Percentiles rank a stretch among this genome's conserved stretches.
phyloP scores from a whole-genome alignment of 2,888 invertebrate species.

The Tethea ocularis region DNA sequence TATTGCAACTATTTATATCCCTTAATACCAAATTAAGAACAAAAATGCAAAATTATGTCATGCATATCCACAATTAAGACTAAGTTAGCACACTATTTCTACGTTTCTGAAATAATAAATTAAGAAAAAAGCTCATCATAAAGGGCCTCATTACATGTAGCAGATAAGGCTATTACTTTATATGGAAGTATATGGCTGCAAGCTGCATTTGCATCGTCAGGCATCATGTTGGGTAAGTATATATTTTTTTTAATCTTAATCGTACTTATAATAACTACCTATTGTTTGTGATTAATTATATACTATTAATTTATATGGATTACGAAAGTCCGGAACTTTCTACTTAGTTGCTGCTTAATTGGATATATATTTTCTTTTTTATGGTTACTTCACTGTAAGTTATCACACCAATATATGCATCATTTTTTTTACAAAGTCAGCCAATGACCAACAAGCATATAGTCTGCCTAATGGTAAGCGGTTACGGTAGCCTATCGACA shows the following conservation, averaged over 20 bases:
- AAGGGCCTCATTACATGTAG: not conserved
- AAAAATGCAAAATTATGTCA: not conserved
- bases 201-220: not conserved
- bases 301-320: no score
- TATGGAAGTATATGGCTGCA: not conserved
- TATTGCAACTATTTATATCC: not conserved
- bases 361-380: no score
- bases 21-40: not conserved
- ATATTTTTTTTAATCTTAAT: no score
- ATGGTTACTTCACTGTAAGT: no score
- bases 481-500: no score
- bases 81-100: not conserved
- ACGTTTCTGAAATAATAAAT: not conserved
- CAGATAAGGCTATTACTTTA: conserved; percentile 4
- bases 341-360: no score
- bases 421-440: not conserved
- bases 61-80: not conserved
- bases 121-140: conserved; percentile 6
- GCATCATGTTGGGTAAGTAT: not conserved
- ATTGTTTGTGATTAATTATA: no score
- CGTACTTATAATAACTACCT: no score
- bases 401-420: no score
- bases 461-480: no score
- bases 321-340: no score
- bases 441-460: no score